phyloP scores from a whole-genome alignment of 37 sponge, comb jelly and placozoan genomes.

The Eunapius fragilis region DNA sequence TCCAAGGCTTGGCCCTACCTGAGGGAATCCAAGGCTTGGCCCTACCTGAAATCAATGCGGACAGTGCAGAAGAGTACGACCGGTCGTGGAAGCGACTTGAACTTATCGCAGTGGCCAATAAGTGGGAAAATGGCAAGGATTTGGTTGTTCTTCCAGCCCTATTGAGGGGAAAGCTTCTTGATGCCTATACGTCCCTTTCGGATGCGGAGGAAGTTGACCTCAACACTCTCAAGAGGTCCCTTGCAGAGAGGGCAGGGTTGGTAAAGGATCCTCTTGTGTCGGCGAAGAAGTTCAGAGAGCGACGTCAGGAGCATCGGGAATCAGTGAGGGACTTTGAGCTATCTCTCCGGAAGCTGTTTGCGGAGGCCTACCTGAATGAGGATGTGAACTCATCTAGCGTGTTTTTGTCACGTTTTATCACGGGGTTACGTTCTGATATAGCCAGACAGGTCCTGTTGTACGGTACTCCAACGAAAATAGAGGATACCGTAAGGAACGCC shows the following conservation, averaged over 20 bases:
- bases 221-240: constrained; percentile 9
- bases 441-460: constrained; percentile 14
- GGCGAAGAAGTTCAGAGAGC: not conserved
- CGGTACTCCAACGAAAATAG: constrained; percentile 5
- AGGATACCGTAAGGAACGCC: constrained; percentile 6
- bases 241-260: not conserved
- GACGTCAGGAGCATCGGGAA: constrained; percentile 12
- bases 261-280: constrained; percentile 9
- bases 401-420: constrained; percentile 28
- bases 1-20: too few relatives aligned
- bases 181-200: too few relatives aligned
- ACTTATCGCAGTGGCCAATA: too few relatives aligned
- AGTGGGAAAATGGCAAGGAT: too few relatives aligned
- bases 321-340: constrained; percentile 6
- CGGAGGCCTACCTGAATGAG: constrained; percentile 10
- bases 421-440: constrained; percentile 15
- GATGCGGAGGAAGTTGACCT: constrained; percentile 17
- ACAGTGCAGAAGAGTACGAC: too few relatives aligned
- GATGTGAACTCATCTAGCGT: constrained; percentile 7
- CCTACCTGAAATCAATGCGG: too few relatives aligned
- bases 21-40: too few relatives aligned
- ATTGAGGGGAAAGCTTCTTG: too few relatives aligned
- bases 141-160: too few relatives aligned
- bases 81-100: too few relatives aligned
- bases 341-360: constrained; percentile 2